Evolutionary conservation across 2,888 invertebrate species (phyloP).

Genomic region (Drosophila paramelanica): DNA sequence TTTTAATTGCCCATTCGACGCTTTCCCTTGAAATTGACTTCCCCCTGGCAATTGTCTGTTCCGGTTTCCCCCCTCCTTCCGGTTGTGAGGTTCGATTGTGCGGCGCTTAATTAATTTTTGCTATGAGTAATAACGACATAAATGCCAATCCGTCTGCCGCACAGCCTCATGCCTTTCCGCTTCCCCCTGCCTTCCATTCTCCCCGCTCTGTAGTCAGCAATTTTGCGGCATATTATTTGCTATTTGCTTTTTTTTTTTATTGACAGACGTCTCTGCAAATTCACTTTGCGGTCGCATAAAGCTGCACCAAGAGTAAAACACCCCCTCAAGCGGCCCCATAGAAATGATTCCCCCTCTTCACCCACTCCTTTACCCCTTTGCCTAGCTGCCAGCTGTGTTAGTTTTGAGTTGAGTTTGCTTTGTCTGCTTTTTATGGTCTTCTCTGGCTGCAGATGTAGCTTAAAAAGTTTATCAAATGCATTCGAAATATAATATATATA

Average conservation of each 20-base stretch:
- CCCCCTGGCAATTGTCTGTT: slow-evolving; percentile 1
- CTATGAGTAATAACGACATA: slow-evolving; percentile 64
- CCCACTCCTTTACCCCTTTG: neutral
- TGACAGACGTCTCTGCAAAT: slow-evolving; percentile 65
- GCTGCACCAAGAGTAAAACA: slow-evolving; percentile 22
- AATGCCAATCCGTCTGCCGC: slow-evolving; percentile 55
- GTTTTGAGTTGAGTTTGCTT: slow-evolving; percentile 11
- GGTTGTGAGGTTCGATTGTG: slow-evolving; percentile 25
- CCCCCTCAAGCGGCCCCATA: too few relatives aligned
- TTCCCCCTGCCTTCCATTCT: neutral
- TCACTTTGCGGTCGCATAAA: slow-evolving; percentile 69
- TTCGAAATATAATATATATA: slow-evolving; percentile 1
- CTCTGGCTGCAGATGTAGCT: slow-evolving; percentile 20
- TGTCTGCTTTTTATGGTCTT: slow-evolving; percentile 27
- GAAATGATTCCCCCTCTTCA: neutral
- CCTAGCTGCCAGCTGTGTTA: slow-evolving; percentile 9
- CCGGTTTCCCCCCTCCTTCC: neutral
- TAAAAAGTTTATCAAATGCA: slow-evolving; percentile 14
- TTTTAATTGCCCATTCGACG: slow-evolving; percentile 69
- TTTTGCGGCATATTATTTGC: slow-evolving; percentile 73
- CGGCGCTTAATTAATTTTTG: slow-evolving; percentile 74
- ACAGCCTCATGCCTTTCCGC: slow-evolving; percentile 1
- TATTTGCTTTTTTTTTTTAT: slow-evolving; percentile 59
- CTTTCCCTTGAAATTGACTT: slow-evolving; percentile 20
- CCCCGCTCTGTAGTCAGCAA: slow-evolving; percentile 48